Evolutionary conservation across 1,140 invertebrate species (phyloP).

Genomic region (Scylla paramamosain): DNA sequence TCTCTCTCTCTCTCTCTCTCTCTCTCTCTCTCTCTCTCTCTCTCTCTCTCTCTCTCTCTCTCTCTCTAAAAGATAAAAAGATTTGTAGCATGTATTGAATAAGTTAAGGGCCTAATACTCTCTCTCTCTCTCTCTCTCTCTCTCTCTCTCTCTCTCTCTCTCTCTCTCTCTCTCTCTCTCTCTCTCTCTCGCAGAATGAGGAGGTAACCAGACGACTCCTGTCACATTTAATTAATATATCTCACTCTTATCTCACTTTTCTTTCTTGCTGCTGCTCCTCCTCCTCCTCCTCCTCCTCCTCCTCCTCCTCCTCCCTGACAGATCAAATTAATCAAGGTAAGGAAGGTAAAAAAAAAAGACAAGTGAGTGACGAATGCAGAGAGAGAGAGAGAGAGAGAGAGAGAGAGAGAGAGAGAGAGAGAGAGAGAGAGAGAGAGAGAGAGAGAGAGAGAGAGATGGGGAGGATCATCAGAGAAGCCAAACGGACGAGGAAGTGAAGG

Average conservation of each 20-base stretch:
- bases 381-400: conserved; percentile 13
- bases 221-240: background rate
- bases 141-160: background rate
- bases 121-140: conserved; percentile 5
- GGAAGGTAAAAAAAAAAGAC: too few relatives aligned
- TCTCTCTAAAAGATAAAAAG: background rate
- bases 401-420: conserved; percentile 46
- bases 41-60: background rate
- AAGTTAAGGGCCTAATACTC: background rate
- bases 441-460: background rate
- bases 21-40: background rate
- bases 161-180: background rate
- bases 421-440: conserved; percentile 5
- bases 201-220: background rate
- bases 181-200: background rate
- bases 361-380: too few relatives aligned
- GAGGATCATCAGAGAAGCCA: too few relatives aligned
- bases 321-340: too few relatives aligned
- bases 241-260: background rate
- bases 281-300: background rate
- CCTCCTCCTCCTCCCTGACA: too few relatives aligned
- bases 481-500: too few relatives aligned
- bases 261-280: background rate
- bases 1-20: conserved; percentile 1
- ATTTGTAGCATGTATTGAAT: too few relatives aligned